A percentile compares a stretch with the other conserved stretches of the same genome.
Evolutionary conservation across 2,113 vertebrate species (phyloP).

Genomic region (Cavia aperea): DNA sequence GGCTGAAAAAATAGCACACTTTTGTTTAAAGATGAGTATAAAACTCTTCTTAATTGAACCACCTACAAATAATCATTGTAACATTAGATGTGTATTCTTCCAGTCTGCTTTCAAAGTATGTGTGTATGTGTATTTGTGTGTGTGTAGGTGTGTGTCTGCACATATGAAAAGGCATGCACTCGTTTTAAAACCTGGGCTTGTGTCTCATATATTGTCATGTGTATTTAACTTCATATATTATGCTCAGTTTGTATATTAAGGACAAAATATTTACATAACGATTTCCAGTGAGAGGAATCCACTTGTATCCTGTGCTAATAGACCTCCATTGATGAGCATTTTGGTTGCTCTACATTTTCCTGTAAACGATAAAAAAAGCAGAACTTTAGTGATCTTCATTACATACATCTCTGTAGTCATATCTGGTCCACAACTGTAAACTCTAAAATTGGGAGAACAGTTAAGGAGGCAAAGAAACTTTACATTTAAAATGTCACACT

Average conservation of each 20-base stretch:
- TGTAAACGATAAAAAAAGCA: not conserved
- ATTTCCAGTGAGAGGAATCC: not conserved
- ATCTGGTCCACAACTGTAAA: not conserved
- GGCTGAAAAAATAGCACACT: not conserved
- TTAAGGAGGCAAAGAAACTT: not conserved
- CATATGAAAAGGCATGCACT: rapidly evolving
- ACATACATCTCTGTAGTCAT: not conserved
- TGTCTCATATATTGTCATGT: not conserved
- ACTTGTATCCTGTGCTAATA: not conserved
- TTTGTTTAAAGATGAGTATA: not conserved
- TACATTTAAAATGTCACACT: not conserved
- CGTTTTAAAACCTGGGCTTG: not conserved
- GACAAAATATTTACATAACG: not conserved
- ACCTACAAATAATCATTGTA: not conserved
- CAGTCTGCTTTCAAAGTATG: not conserved
- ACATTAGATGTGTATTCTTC: not conserved
- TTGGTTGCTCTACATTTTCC: not conserved
- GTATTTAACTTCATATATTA: not conserved
- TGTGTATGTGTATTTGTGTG: rapidly evolving
- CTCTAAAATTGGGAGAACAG: not conserved
- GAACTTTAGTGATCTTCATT: too few relatives aligned
- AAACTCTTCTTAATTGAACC: not conserved
- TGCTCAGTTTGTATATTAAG: not conserved
- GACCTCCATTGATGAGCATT: too few relatives aligned
- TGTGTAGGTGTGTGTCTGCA: not conserved